Conservation (phyloP, 2,113 vertebrate genomes). For the Brachyhypopomus gauderio region DNA sequence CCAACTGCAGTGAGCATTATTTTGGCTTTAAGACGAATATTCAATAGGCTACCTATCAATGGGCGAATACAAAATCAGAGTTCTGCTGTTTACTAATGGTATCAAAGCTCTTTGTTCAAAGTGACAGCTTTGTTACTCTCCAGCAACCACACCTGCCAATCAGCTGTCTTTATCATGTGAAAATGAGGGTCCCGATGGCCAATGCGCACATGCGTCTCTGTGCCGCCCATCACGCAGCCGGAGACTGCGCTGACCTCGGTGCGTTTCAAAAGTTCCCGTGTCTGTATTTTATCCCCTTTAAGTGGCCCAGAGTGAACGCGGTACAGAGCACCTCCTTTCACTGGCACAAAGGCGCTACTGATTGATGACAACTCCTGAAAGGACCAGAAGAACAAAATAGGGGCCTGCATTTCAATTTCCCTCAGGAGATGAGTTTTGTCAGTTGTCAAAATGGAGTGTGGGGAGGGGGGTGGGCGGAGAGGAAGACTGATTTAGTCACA, state of each 20-base stretch:
- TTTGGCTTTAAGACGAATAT: neutral
- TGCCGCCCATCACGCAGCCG: conserved; percentile 47
- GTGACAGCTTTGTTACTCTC: neutral
- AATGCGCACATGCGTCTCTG: conserved; percentile 24
- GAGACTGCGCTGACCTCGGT: conserved; percentile 65
- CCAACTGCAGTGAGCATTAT: no score
- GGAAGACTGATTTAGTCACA: conserved; percentile 67
- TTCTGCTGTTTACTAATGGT: neutral
- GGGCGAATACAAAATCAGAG: neutral
- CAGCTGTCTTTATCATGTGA: conserved; percentile 13
- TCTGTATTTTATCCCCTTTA: conserved; percentile 70
- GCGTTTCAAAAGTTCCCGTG: conserved; percentile 70
- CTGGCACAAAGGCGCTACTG: conserved; percentile 72
- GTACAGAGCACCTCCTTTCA: conserved; percentile 69
- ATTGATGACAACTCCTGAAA: conserved; percentile 75
- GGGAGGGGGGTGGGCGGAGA: conserved; percentile 39
- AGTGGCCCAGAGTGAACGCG: conserved; percentile 66
- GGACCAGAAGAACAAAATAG: conserved; percentile 77
- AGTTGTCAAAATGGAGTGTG: conserved; percentile 73
- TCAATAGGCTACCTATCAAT: neutral
- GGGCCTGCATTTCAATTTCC: conserved; percentile 77
- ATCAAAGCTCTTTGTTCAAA: neutral
- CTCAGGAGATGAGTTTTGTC: conserved; percentile 77
- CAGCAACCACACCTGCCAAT: conserved; percentile 2
- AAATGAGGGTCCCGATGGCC: conserved; percentile 32